Conservation (phyloP, 2,113 vertebrate genomes). For the Eptesicus fuscus region DNA sequence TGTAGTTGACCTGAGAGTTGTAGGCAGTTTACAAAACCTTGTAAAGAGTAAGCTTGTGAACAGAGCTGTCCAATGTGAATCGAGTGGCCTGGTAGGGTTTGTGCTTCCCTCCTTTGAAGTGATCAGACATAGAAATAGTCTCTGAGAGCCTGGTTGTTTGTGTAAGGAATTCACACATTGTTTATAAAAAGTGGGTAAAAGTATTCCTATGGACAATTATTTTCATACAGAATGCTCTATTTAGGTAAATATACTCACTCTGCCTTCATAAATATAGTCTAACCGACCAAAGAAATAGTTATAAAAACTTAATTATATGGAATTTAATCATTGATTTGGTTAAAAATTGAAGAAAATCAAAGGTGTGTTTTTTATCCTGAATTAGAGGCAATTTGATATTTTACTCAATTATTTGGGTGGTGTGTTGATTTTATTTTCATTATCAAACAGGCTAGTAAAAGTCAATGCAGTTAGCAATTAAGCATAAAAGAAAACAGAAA, state of each 20-base stretch:
- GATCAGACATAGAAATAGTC: background rate
- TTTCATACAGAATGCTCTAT: background rate
- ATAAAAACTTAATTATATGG: background rate
- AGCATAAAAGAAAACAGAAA: background rate
- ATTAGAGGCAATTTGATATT: background rate
- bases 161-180: background rate
- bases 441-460: background rate
- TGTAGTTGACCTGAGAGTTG: background rate
- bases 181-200: background rate
- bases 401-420: background rate
- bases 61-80: background rate
- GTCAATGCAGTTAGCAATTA: background rate
- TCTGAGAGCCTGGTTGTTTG: background rate
- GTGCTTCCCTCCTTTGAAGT: background rate
- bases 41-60: background rate
- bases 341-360: conserved; percentile 22
- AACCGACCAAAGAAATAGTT: background rate
- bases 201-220: background rate
- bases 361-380: background rate
- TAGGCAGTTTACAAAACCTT: background rate
- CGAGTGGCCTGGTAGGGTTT: background rate
- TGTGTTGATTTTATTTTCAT: background rate
- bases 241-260: background rate
- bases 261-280: background rate
- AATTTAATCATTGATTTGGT: background rate